A percentile compares a stretch with the other conserved stretches of the same genome.
phyloP scores from a whole-genome alignment of 2,888 invertebrate species.

The Lepas anatifera region DNA sequence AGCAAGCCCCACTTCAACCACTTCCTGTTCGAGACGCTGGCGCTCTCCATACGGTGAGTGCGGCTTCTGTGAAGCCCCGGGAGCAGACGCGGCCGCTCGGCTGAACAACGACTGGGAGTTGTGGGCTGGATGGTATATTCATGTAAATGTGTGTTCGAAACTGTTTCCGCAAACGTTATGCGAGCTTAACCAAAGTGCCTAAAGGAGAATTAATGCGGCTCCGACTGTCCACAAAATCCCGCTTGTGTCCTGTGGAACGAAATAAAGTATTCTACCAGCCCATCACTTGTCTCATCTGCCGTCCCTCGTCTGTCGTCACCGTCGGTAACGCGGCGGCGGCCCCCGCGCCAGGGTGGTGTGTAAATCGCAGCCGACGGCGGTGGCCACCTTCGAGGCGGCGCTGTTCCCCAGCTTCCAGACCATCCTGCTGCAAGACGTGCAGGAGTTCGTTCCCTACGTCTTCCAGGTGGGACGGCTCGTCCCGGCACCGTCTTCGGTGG shows the following conservation, averaged over 20 bases:
- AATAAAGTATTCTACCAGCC: no score
- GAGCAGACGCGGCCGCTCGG: no score
- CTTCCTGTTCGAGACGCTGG: slow-evolving; percentile 90
- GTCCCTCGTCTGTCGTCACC: neutral
- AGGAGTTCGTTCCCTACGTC: slow-evolving; percentile 96
- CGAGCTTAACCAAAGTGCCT: no score
- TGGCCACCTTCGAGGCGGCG: slow-evolving; percentile 76
- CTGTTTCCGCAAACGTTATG: no score
- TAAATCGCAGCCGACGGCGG: slow-evolving; percentile 61
- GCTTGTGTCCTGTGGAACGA: no score
- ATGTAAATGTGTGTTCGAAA: no score
- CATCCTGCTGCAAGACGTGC: slow-evolving; percentile 84
- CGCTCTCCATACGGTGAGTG: slow-evolving; percentile 67
- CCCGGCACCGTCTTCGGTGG: neutral
- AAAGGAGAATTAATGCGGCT: no score
- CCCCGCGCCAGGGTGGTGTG: slow-evolving; percentile 57
- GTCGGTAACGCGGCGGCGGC: neutral
- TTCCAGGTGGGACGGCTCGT: slow-evolving; percentile 63
- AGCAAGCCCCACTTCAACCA: slow-evolving; percentile 97
- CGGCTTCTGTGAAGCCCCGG: no score
- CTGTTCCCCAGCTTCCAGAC: slow-evolving; percentile 91
- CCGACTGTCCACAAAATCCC: no score
- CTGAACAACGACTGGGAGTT: no score
- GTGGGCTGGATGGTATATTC: no score
- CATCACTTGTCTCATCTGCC: no score